These are phyloP conservation scores for Aspiorhynchus laticeps DNA, from an alignment of 2,113 vertebrate species.

Conservation along the genomic window DNA sequence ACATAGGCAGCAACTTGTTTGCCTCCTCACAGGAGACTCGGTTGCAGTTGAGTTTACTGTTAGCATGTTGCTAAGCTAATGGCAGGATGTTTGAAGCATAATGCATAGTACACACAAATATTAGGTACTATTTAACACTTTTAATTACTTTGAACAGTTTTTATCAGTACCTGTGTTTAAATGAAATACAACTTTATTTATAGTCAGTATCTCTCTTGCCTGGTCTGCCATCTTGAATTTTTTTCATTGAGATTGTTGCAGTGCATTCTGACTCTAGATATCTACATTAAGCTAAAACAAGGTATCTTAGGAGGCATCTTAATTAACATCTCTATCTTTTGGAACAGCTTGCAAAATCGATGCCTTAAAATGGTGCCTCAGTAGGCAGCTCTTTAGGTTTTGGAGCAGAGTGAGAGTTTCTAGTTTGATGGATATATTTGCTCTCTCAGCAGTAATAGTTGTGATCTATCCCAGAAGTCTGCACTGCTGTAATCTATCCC, in stretches of 20 bases:
- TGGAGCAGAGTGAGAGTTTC: not conserved
- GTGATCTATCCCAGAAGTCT: not conserved
- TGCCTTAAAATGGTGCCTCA: not conserved
- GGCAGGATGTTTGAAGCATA: not conserved
- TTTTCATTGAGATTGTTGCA: not conserved
- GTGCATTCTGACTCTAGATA: not conserved
- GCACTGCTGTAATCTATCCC: not conserved
- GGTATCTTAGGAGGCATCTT: slow-evolving; percentile 4
- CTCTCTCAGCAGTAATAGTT: slow-evolving; percentile 34
- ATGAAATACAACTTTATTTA: not conserved
- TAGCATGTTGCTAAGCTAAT: not conserved
- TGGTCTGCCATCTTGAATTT: not conserved
- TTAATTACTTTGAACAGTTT: not conserved
- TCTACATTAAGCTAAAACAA: not conserved
- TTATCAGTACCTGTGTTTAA: not conserved
- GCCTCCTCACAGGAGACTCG: not conserved
- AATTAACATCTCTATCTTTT: not conserved
- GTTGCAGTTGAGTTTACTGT: not conserved
- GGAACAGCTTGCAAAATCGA: not conserved
- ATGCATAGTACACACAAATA: not conserved
- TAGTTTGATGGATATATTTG: slow-evolving; percentile 12
- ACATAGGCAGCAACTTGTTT: not conserved
- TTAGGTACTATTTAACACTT: not conserved
- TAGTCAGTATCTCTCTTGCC: not conserved
- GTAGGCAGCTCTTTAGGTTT: not conserved